Percentiles rank a stretch among this genome's conserved stretches.
Evolutionary conservation across 2,888 invertebrate genomes (phyloP).

Genomic region (Tachina lurida): DNA sequence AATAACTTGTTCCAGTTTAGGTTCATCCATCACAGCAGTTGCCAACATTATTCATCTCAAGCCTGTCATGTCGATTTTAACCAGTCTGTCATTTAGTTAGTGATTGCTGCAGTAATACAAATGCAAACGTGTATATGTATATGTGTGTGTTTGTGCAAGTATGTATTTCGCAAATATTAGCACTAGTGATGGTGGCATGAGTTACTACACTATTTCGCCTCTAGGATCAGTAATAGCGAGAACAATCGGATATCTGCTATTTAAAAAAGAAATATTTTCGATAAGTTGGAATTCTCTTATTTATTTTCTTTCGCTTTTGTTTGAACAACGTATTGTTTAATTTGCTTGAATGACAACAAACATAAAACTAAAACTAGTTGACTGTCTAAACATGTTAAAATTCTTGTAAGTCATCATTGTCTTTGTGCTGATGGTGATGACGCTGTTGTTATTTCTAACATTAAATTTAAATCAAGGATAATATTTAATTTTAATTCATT

Average conservation of each 20-base stretch:
- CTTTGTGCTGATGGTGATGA: slow-evolving; percentile 1
- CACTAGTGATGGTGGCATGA: not conserved
- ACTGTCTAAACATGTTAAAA: slow-evolving; percentile 39
- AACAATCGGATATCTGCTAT: not conserved
- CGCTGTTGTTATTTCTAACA: slow-evolving; percentile 3
- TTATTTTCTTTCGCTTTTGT: not conserved
- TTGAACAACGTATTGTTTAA: slow-evolving; percentile 47
- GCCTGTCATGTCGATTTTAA: slow-evolving; percentile 68
- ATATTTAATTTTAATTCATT: not conserved
- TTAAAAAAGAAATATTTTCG: slow-evolving; percentile 29
- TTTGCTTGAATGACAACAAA: slow-evolving; percentile 20
- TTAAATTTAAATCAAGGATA: slow-evolving; percentile 29
- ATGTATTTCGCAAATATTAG: no score
- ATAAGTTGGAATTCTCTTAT: not conserved
- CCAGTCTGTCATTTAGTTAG: slow-evolving; percentile 56
- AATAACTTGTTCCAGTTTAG: slow-evolving; percentile 67
- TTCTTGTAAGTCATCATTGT: slow-evolving; percentile 34
- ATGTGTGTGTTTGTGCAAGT: no score
- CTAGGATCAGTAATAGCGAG: not conserved
- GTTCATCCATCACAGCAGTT: slow-evolving; percentile 66
- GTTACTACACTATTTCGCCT: not conserved
- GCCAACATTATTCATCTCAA: slow-evolving; percentile 65
- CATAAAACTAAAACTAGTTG: slow-evolving; percentile 3
- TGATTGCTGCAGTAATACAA: slow-evolving; percentile 32
- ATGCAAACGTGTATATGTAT: not conserved